These are phyloP conservation scores for Myiozetetes cayanensis DNA, from an alignment of 2,113 vertebrate species.

Conservation along the genomic window DNA sequence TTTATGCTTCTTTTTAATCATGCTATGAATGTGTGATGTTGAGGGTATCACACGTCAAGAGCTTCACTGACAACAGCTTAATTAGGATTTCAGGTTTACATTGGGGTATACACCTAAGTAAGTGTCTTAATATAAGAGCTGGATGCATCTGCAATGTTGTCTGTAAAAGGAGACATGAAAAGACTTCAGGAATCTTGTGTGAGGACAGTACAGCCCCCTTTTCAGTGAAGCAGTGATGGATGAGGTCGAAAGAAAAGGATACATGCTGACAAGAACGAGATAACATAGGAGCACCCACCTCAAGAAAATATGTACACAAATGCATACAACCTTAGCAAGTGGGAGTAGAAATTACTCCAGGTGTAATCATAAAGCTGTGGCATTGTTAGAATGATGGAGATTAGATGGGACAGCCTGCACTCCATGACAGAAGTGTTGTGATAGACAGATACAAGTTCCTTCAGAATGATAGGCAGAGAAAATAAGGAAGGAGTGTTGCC, in stretches of 20 bases:
- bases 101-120: neutral
- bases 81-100: constrained; percentile 20
- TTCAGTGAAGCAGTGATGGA: neutral
- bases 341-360: neutral
- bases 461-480: neutral
- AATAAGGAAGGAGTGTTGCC: neutral
- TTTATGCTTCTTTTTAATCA: neutral
- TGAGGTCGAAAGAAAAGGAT: neutral
- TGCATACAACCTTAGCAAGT: neutral
- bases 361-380: neutral
- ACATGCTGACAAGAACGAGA: neutral
- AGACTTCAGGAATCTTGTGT: neutral
- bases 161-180: neutral
- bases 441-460: neutral
- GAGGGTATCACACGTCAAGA: neutral
- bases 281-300: neutral
- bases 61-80: neutral
- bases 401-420: neutral
- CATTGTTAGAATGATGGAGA: neutral
- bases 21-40: neutral
- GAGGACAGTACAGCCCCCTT: neutral
- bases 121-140: neutral
- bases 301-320: neutral
- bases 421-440: neutral
- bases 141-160: neutral